Conservation (phyloP, 1,140 invertebrate species). For the Drosophila sp. region DNA sequence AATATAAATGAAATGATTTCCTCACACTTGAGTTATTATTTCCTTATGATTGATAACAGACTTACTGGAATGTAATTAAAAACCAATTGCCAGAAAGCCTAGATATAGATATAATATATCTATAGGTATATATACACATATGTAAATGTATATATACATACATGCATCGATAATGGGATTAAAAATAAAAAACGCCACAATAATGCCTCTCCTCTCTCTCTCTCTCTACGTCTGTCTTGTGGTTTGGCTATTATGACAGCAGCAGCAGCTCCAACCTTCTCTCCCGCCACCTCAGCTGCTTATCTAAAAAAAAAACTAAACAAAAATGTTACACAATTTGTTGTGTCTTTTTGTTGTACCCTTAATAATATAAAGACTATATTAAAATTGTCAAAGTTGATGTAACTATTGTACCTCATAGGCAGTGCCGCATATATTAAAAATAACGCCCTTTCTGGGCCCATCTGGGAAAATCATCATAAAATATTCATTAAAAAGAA, state of each 20-base stretch:
- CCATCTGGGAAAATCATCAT: no score
- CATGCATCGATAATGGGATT: slow-evolving; percentile 53
- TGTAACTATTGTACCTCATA: not conserved
- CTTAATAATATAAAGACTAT: not conserved
- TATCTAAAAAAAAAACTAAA: slow-evolving; percentile 51
- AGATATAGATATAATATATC: slow-evolving; percentile 27
- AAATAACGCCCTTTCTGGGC: no score
- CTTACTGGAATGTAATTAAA: slow-evolving; percentile 43
- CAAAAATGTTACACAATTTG: slow-evolving; percentile 54
- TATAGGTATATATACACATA: slow-evolving; percentile 24
- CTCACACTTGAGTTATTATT: not conserved
- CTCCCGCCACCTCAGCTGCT: slow-evolving; percentile 26
- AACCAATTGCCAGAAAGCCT: slow-evolving; percentile 36
- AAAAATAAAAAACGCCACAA: slow-evolving; percentile 7
- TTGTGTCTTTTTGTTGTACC: slow-evolving; percentile 22
- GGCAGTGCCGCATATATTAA: no score
- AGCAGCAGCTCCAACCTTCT: slow-evolving; percentile 4
- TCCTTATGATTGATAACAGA: slow-evolving; percentile 38
- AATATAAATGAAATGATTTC: not conserved
- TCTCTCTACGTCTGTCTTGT: slow-evolving; percentile 10
- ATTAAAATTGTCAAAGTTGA: not conserved
- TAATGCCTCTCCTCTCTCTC: slow-evolving; percentile 1
- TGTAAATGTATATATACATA: not conserved
- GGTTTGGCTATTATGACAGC: slow-evolving; percentile 41
- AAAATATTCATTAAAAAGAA: no score